Base-by-base conservation (phyloP, 2,797 vertebrate species). In the Clamator glandarius region DNA sequence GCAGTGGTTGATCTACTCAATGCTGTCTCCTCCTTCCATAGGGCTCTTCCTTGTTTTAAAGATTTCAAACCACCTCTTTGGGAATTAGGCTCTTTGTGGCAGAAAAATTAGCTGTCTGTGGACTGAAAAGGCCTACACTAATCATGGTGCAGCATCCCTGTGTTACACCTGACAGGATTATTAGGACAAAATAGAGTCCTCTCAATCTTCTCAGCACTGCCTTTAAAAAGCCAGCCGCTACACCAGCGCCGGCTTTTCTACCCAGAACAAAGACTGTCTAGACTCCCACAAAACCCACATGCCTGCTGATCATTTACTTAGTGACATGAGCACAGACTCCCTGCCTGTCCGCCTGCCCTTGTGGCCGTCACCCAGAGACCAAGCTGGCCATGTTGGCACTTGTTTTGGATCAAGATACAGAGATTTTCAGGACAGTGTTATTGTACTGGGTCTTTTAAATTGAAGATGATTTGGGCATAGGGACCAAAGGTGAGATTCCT, bases 81-180 rank as follows among this genome's bases (percentile, higher is more conserved):
- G 96, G 96, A 97, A 97, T 61, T 95, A 92, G 89, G 74, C 82
- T 96, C 87, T 97, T 97, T 96, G 96, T 97, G 69, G 86, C 89
- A 97, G 97, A 98, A 98, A 97, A 97, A 97, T 97, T 97, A 97
- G 93, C 96, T 97, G 94, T 97, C 97, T 89, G 73, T 10, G 4
- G 76, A 48, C 91, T 97, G 92, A 96, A 97, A 97, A 89, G 94
- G 52, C 81, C 72, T 84, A 90, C 86, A 91, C 95, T 97, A 96
- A 97, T 97, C 96, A 96, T 41, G 3, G 23, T 50, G 69, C 93
- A 92, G 76, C 96, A 93, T 95, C 93, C 73, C 28, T 79, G 59
- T 97, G 96, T 94, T 92, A 94, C 92, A 95, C 84, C 96, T 94
- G 92, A 90, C 95, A 96, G 82, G 95, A 90, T 96, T 96, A 96